phyloP scores from a whole-genome alignment of 2,888 invertebrate species.

The Trypoxylon attenuatum region DNA sequence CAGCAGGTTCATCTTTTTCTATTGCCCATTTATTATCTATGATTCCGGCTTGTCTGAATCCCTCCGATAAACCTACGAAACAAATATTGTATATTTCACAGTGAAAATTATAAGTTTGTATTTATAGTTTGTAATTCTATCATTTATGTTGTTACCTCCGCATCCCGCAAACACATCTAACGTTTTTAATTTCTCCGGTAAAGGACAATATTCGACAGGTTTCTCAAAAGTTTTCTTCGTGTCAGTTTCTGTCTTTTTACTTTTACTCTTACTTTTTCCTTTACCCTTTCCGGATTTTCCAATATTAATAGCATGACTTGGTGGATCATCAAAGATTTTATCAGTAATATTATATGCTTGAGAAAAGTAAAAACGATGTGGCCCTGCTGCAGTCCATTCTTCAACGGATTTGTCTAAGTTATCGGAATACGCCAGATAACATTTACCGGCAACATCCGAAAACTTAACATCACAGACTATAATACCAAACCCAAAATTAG shows the following conservation, averaged over 20 bases:
- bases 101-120: neutral
- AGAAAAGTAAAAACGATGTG: conserved; percentile 84
- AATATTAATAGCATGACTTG: conserved; percentile 77
- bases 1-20: conserved; percentile 86
- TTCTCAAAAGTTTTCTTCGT: conserved; percentile 43
- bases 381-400: conserved; percentile 80
- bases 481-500: conserved; percentile 47
- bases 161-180: conserved; percentile 92
- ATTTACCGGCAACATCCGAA: conserved; percentile 81
- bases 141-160: conserved; percentile 78
- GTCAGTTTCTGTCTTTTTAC: conserved; percentile 64
- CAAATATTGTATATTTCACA: neutral
- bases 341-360: conserved; percentile 80
- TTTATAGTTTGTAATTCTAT: neutral
- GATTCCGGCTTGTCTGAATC: conserved; percentile 82
- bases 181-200: conserved; percentile 78
- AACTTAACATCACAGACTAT: conserved; percentile 77
- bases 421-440: conserved; percentile 81
- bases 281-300: conserved; percentile 81
- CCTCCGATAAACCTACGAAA: conserved; percentile 81
- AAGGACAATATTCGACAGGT: conserved; percentile 67
- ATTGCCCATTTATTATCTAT: conserved; percentile 87
- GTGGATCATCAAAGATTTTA: conserved; percentile 79
- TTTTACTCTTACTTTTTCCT: conserved; percentile 81
- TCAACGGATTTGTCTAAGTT: conserved; percentile 76